These are phyloP conservation scores for Pocota personata DNA, from an alignment of 2,888 invertebrate genomes.

Conservation along the genomic window DNA sequence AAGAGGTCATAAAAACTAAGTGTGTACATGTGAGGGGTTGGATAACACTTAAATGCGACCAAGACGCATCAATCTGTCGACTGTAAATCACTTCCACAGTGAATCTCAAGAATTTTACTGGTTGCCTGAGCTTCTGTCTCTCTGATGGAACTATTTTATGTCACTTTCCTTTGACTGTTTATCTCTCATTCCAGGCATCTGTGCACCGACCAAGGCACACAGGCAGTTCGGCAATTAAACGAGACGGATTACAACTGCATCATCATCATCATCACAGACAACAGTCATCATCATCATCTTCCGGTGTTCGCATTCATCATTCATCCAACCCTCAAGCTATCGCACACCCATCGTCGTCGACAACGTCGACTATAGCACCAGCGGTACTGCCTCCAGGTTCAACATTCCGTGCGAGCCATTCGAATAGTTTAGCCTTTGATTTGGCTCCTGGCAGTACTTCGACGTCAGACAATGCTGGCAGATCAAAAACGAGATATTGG, in stretches of 20 bases:
- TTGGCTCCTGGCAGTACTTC: conserved; percentile 48
- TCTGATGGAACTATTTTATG: conserved; percentile 35
- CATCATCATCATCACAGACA: conserved; percentile 65
- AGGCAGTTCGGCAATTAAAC: conserved; percentile 77
- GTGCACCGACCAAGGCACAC: conserved; percentile 79
- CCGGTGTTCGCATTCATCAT: conserved; percentile 56
- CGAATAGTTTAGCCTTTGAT: conserved; percentile 60
- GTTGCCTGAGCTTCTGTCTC: neutral
- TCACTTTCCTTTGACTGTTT: conserved; percentile 48
- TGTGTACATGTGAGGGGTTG: conserved; percentile 1
- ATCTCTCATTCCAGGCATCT: conserved; percentile 76
- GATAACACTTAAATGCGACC: conserved; percentile 25
- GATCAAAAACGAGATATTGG: conserved; percentile 60
- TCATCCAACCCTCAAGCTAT: conserved; percentile 27
- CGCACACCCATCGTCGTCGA: conserved; percentile 16
- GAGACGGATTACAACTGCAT: conserved; percentile 75
- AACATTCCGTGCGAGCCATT: conserved; percentile 58
- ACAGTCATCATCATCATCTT: conserved; percentile 56
- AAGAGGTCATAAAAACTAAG: conserved; percentile 35
- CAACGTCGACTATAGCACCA: conserved; percentile 16
- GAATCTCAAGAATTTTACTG: conserved; percentile 57
- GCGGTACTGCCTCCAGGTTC: conserved; percentile 47
- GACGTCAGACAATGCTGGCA: conserved; percentile 51
- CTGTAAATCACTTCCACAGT: conserved; percentile 51
- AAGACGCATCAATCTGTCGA: conserved; percentile 48